Conservation (phyloP, 2,888 invertebrate genomes). For the Galerucella calmariensis region DNA sequence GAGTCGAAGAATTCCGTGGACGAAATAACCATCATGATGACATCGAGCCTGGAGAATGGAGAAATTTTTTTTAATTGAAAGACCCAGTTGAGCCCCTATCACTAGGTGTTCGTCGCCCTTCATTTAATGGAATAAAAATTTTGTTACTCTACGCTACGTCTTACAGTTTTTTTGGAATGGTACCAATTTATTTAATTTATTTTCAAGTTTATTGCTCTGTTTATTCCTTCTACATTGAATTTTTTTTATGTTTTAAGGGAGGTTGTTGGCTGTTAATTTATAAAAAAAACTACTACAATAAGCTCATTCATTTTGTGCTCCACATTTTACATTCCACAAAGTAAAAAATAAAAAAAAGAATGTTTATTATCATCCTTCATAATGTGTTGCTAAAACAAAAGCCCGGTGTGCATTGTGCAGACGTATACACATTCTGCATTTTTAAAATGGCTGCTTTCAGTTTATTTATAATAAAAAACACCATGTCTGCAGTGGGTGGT, state of each 20-base stretch:
- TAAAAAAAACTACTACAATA: background rate
- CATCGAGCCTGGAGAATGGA: too few relatives aligned
- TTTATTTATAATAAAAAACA: slow-evolving; percentile 9
- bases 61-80: too few relatives aligned
- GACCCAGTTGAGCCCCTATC: too few relatives aligned
- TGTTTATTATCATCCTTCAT: slow-evolving; percentile 11
- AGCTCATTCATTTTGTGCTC: background rate
- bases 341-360: background rate
- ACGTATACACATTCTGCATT: slow-evolving; percentile 13
- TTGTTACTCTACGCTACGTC: too few relatives aligned
- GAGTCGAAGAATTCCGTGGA: too few relatives aligned
- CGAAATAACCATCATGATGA: too few relatives aligned
- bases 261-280: background rate
- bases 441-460: background rate
- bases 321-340: background rate
- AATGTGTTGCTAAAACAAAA: slow-evolving; percentile 33
- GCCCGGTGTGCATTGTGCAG: slow-evolving; percentile 23
- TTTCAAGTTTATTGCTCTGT: too few relatives aligned
- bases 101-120: too few relatives aligned
- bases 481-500: slow-evolving; percentile 12
- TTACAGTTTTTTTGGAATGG: too few relatives aligned
- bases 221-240: background rate
- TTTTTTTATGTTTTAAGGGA: background rate
- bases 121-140: too few relatives aligned
- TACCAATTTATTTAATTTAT: too few relatives aligned